Evolutionary conservation across 1,140 invertebrate genomes (phyloP), one percentile per base, ranked within the genome.

Genomic region (Drosophila sproati): DNA sequence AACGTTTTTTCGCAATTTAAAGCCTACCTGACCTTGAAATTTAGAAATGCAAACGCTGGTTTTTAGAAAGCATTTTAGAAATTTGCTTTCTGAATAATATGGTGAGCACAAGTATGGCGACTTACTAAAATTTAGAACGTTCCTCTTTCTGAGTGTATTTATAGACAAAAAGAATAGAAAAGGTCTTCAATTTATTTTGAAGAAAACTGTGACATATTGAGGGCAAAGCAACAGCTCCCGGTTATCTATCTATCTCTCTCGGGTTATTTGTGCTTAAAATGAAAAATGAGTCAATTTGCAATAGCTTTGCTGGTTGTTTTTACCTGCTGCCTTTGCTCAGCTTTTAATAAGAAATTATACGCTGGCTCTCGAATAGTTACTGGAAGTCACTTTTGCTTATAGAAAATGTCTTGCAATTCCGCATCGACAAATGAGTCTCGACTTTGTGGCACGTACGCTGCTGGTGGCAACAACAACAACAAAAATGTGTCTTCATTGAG

Each of bases 221-320:
- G 76, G 82, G 52, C 76, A 77, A 51, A 50, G 43, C 48, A 76
- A 70, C 20, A 20, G 20, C 20, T 20, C 20, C 20, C 1, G 20
- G 20, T 20, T 20, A 20, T 20, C 20, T 20, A 20, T 20, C 20
- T 20, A 20, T 20, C 20, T 20, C 20, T 50, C 51, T 41, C 29
- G 37, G 43, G 43, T 50, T 51, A 20, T 51, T 32, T 50, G 51
- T 61, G 71, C 28, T 70, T 5, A 34, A 72, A 88, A 88, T 86
- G 83, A 87, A 87, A 88, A 83, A 88, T 87, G 64, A 82, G 80
- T 77, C 79, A 82, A 87, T 88, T 87, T 88, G 72, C 79, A 77
- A 79, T 80, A 48, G 68, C 43, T 55, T 20, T 20, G 20, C 20
- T 20, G 20, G 20, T 20, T 48, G 51, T 74, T 56, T 67, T 51